Conservation (phyloP, 2,113 vertebrate genomes). For the Halcyon malimbica region DNA sequence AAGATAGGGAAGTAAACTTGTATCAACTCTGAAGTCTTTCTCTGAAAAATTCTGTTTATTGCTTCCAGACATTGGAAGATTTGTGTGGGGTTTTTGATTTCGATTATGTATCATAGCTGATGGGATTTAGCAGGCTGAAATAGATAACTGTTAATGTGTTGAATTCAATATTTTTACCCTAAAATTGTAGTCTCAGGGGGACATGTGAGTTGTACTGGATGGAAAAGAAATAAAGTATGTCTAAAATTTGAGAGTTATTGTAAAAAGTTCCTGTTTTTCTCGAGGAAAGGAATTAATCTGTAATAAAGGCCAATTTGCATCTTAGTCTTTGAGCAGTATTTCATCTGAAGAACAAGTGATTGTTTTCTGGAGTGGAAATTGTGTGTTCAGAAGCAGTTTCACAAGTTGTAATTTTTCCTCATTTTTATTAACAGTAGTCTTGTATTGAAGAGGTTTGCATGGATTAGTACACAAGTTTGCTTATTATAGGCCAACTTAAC, state of each 20-base stretch:
- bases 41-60: background rate
- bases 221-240: background rate
- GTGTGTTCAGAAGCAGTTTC: background rate
- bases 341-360: background rate
- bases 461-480: background rate
- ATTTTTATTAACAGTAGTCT: background rate
- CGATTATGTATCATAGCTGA: background rate
- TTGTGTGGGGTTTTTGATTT: background rate
- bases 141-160: background rate
- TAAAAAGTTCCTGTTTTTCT: background rate
- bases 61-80: background rate
- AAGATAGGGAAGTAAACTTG: background rate
- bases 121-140: background rate
- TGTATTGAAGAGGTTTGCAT: accelerated
- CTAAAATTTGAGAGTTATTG: background rate
- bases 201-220: background rate
- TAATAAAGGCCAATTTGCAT: background rate
- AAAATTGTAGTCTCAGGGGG: background rate
- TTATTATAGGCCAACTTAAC: background rate
- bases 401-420: background rate
- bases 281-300: background rate
- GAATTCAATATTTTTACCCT: background rate
- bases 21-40: background rate
- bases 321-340: background rate
- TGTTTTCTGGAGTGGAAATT: background rate